Evolutionary conservation across 1,140 invertebrate species (phyloP).

Genomic region (Leptoteleia sp.): DNA sequence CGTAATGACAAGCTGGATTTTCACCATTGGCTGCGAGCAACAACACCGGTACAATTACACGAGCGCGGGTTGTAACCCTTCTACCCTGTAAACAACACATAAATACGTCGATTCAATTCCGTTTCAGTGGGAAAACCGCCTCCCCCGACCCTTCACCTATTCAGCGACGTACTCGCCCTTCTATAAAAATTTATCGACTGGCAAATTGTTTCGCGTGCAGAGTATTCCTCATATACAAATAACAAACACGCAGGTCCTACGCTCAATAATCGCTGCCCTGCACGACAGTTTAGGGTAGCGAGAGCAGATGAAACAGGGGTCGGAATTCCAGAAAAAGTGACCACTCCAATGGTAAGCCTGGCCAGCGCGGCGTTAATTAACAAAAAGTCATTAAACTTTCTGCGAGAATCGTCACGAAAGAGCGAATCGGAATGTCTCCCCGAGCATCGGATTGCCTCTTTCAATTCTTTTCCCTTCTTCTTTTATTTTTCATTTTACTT

Average conservation of each 20-base stretch:
- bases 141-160: constrained; percentile 50
- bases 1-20: constrained; percentile 68
- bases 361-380: constrained; percentile 77
- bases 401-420: constrained; percentile 74
- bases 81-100: constrained; percentile 78
- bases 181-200: constrained; percentile 83
- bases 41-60: constrained; percentile 76
- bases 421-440: constrained; percentile 69
- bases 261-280: constrained; percentile 67
- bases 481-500: constrained; percentile 17
- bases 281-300: constrained; percentile 66
- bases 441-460: constrained; percentile 65
- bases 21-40: constrained; percentile 61
- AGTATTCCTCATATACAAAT: constrained; percentile 69
- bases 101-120: constrained; percentile 82
- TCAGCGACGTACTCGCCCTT: constrained; percentile 74
- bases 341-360: constrained; percentile 74
- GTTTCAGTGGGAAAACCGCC: constrained; percentile 72
- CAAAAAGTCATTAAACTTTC: constrained; percentile 82
- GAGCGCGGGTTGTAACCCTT: constrained; percentile 76
- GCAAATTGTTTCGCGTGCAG: constrained; percentile 81
- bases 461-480: constrained; percentile 16
- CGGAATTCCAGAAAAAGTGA: constrained; percentile 71
- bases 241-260: constrained; percentile 71
- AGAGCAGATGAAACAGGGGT: constrained; percentile 68